A percentile compares a stretch with the other conserved stretches of the same genome.
These are phyloP conservation scores for Papilio polytes DNA, from an alignment of 1,140 invertebrate species.

Conservation along the genomic window DNA sequence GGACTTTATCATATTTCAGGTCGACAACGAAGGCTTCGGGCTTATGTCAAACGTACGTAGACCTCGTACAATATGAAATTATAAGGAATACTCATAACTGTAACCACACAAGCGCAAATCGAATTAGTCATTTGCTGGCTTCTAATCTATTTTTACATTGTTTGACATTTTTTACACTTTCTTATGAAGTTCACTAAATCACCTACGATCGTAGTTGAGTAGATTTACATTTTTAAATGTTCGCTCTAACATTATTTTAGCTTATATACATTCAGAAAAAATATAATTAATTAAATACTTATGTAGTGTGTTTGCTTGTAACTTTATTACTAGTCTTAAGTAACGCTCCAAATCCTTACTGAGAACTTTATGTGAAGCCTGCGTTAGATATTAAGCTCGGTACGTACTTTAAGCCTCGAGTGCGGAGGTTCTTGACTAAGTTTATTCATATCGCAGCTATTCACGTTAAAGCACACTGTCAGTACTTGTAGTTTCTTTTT, in stretches of 20 bases:
- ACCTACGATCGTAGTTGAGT: no score
- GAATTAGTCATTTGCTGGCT: conserved; percentile 10
- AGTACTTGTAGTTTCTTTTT: conserved; percentile 18
- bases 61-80: conserved; percentile 1
- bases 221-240: no score
- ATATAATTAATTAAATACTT: no score
- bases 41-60: conserved; percentile 11
- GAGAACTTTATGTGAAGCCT: neutral
- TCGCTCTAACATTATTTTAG: no score
- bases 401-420: neutral
- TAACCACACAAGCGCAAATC: conserved; percentile 18
- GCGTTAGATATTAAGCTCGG: conserved; percentile 16
- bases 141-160: conserved; percentile 4
- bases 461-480: conserved; percentile 14
- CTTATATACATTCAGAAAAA: no score
- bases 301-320: no score
- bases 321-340: neutral
- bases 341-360: conserved; percentile 5
- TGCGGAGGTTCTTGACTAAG: conserved; percentile 13
- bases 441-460: conserved; percentile 28
- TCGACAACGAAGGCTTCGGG: conserved; percentile 27
- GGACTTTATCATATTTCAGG: conserved; percentile 35
- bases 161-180: neutral
- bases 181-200: no score
- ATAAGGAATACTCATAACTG: conserved; percentile 31